A percentile compares a stretch with the other conserved stretches of the same genome.
Conservation (phyloP, 2,888 invertebrate genomes). For the Patella ulyssiponensis region DNA sequence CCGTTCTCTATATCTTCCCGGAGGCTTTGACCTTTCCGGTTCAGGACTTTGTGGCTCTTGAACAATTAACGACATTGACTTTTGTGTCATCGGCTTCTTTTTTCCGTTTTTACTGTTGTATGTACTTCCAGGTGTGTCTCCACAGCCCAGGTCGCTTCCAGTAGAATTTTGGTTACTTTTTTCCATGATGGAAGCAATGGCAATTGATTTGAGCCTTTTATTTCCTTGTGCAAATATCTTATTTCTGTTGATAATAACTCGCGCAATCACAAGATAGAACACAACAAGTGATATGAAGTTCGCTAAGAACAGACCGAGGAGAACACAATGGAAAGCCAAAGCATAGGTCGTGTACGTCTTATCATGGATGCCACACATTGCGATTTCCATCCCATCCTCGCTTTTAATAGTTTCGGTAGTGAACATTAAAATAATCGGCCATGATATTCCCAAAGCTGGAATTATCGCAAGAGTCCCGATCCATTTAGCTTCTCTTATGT, state of each 20-base stretch:
- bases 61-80: not conserved
- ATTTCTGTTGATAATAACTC: not conserved
- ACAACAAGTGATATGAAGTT: not conserved
- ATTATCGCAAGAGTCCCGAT: not conserved
- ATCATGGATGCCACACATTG: not conserved
- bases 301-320: not conserved
- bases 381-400: not conserved
- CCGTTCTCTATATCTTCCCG: not conserved
- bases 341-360: not conserved
- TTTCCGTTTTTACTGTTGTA: not conserved
- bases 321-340: not conserved
- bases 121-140: not conserved
- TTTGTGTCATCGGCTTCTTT: not conserved
- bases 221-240: not conserved
- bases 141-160: not conserved
- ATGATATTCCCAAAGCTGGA: not conserved
- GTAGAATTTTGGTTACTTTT: not conserved
- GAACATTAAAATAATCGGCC: not conserved
- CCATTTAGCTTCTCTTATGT: not conserved
- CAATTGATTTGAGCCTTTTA: not conserved
- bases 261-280: not conserved
- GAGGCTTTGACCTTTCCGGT: not conserved
- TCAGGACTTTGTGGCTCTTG: not conserved
- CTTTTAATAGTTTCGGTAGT: not conserved
- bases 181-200: not conserved